Evolutionary conservation across 2,113 vertebrate genomes (phyloP).

Genomic region (Myrmecobius fasciatus): DNA sequence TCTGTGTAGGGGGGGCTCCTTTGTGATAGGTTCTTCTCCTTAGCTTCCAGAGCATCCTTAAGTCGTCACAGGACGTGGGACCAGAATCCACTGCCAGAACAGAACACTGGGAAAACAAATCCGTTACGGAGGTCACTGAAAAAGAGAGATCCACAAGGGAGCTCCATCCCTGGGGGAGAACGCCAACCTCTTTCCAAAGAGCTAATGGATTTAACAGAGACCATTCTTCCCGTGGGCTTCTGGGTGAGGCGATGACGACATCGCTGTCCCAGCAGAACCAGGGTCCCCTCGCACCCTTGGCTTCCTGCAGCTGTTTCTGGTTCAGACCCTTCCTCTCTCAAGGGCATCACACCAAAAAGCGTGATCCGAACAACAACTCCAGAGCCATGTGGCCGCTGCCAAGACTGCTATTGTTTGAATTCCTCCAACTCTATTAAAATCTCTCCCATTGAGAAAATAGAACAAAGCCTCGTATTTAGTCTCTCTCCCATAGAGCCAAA

Average conservation of each 20-base stretch:
- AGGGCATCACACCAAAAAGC: neutral
- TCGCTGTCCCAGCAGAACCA: conserved; percentile 68
- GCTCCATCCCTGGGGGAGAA: conserved; percentile 37
- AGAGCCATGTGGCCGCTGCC: accelerated
- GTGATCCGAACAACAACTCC: neutral
- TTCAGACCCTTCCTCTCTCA: conserved; percentile 43
- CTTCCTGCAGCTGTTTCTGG: conserved; percentile 57
- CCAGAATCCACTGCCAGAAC: neutral
- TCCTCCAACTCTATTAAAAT: neutral
- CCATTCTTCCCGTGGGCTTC: conserved; percentile 76
- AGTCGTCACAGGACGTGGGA: neutral
- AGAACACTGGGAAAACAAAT: conserved; percentile 45
- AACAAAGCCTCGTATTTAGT: neutral
- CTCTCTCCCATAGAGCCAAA: neutral
- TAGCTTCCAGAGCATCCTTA: neutral
- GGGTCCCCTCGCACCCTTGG: conserved; percentile 72
- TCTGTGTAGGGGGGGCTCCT: neutral
- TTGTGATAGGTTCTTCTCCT: neutral
- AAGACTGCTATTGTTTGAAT: neutral
- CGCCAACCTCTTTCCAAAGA: conserved; percentile 69
- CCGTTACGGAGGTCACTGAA: neutral
- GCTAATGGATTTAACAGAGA: conserved; percentile 72
- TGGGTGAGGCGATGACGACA: conserved; percentile 65
- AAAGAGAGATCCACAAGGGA: conserved; percentile 37
- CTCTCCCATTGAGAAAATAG: neutral